Evolutionary conservation across 2,888 invertebrate species (phyloP), one percentile per base, ranked within the genome.

Genomic region (Heteropelma amictum): DNA sequence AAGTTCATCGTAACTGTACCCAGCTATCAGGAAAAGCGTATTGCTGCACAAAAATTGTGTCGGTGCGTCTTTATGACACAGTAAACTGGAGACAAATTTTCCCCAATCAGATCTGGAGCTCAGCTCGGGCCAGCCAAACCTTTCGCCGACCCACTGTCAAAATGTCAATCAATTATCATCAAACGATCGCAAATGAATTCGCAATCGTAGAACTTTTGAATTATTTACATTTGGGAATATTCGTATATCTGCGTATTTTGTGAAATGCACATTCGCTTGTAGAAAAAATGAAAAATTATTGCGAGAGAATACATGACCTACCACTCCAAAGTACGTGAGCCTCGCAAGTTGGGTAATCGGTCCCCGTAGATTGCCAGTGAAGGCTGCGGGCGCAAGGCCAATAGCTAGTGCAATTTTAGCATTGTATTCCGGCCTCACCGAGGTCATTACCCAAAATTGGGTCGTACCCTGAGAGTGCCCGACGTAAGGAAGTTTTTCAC

Each of bases 401-500:
- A 84, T 79, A 73, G 86, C 86, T 23, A 87, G 78, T 6, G 80
- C 79, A 49, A 89, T 82, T 78, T 87, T 89, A 23, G 73, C 61
- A 69, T 89, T 89, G 76, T 89, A 89, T 7, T 82, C 80, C 7
- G 88, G 88, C 51, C 75, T 83, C 53, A 84, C 77, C 7, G 89
- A 87, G 82, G 87, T 81, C 85, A 86, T 84, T 67, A 89, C 89
- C 81, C 85, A 89, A 71, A 89, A 89, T 35, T 87, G 86, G 12
- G 89, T 88, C 14, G 90, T 90, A 26, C 92, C 92, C 85, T 92
- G 92, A 1, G 91, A 92, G 83, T 93, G 92, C 5, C 92, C 92
- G 26, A 92, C 85, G 84, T 91, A 92, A 58, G 88, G 87, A 0
- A 93, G 74, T 53, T 87, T 84, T n/a, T 85, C 65, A 14, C 85